Conservation (phyloP, 2,888 invertebrate genomes). For the Drosophila nigritarsus region DNA sequence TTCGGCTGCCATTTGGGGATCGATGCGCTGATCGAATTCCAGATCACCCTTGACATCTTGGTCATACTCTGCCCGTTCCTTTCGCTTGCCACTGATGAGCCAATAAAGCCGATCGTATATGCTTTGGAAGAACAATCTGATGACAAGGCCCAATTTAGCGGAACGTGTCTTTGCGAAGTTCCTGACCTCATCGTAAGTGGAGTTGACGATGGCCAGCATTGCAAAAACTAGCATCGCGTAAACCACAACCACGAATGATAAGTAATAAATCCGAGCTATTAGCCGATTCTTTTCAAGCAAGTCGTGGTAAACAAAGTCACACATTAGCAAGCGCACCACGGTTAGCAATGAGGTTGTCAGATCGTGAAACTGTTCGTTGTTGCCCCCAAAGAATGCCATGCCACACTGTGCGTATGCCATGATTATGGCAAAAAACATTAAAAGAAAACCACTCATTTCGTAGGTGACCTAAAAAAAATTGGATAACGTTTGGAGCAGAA, state of each 20-base stretch:
- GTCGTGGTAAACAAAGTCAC: constrained; percentile 27
- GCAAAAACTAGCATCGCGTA: constrained; percentile 47
- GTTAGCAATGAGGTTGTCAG: constrained; percentile 31
- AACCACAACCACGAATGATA: constrained; percentile 46
- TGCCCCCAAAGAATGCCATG: constrained; percentile 42
- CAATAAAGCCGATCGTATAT: constrained; percentile 11
- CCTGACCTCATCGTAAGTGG: constrained; percentile 40
- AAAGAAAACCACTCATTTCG: constrained; percentile 49
- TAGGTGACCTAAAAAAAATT: constrained; percentile 33
- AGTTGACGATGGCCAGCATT: constrained; percentile 49
- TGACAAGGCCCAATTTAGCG: neutral
- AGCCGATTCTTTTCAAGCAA: neutral
- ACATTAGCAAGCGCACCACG: constrained; percentile 39
- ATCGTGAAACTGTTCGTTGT: constrained; percentile 25
- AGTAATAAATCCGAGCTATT: constrained; percentile 36
- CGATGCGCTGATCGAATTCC: neutral
- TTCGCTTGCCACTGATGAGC: neutral
- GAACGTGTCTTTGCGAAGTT: neutral
- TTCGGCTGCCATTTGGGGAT: neutral
- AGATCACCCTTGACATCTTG: constrained; percentile 9
- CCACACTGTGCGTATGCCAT: constrained; percentile 51
- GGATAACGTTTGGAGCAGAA: no score
- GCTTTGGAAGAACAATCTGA: constrained; percentile 10
- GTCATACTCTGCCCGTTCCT: neutral
- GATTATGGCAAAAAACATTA: constrained; percentile 42